These are phyloP conservation scores for Tetragonisca angustula DNA, from an alignment of 2,888 invertebrate species.

Conservation along the genomic window DNA sequence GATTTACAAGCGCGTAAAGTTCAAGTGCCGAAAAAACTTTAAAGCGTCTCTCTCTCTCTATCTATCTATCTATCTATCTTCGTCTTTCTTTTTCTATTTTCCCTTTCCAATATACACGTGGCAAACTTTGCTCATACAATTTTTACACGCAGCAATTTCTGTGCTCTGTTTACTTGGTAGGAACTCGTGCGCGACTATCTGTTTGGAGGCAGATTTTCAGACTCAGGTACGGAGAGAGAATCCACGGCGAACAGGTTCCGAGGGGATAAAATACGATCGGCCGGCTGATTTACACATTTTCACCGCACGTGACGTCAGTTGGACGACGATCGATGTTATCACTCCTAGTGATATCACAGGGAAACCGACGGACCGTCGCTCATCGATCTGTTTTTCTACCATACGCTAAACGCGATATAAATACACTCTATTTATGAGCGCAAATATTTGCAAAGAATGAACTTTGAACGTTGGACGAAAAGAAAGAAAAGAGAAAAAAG, in stretches of 20 bases:
- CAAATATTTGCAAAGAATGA: slow-evolving; percentile 14
- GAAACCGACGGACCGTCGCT: slow-evolving; percentile 45
- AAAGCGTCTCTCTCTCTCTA: background rate
- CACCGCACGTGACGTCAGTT: slow-evolving; percentile 65
- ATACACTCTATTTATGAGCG: slow-evolving; percentile 56
- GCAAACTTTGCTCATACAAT: background rate
- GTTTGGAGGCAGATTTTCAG: slow-evolving; percentile 15
- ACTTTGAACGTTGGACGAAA: too few relatives aligned
- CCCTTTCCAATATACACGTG: background rate
- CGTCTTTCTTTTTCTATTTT: background rate
- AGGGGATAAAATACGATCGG: slow-evolving; percentile 47
- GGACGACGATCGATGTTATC: slow-evolving; percentile 69
- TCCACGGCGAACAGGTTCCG: slow-evolving; percentile 6
- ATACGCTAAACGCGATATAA: slow-evolving; percentile 45
- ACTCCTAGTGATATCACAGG: slow-evolving; percentile 59
- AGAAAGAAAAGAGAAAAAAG: background rate
- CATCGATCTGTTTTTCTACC: slow-evolving; percentile 70
- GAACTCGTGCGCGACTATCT: slow-evolving; percentile 18
- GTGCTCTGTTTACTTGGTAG: slow-evolving; percentile 29
- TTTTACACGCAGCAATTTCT: slow-evolving; percentile 20
- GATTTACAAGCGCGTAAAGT: slow-evolving; percentile 10
- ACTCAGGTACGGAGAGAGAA: slow-evolving; percentile 4
- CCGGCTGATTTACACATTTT: slow-evolving; percentile 59
- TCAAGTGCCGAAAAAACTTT: background rate
- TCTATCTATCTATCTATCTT: background rate